These are phyloP conservation scores for Pseudocheirus occidentalis DNA, from an alignment of 2,797 vertebrate genomes.

Conservation along the genomic window DNA sequence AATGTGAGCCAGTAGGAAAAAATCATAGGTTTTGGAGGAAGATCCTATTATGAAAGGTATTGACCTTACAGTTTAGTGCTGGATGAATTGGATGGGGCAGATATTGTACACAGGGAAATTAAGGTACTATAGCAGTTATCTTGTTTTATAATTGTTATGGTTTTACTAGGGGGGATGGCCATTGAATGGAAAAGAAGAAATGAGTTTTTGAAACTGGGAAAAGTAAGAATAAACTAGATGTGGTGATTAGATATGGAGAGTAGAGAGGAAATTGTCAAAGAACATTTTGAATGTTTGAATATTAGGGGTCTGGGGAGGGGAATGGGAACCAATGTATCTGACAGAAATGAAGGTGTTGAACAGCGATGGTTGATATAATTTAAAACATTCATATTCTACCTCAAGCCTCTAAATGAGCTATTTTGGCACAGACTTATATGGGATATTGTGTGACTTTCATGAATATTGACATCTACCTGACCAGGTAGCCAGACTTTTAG, in stretches of 20 bases:
- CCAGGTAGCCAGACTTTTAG: not conserved
- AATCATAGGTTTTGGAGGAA: no score
- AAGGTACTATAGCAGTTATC: not conserved
- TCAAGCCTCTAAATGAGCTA: not conserved
- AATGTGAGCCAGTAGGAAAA: no score
- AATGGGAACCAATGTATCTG: not conserved
- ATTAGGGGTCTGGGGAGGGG: not conserved
- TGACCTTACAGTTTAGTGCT: no score
- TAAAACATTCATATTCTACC: not conserved
- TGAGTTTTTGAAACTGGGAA: not conserved
- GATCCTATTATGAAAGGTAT: no score
- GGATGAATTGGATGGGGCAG: no score
- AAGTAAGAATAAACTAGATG: not conserved
- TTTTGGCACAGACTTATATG: not conserved
- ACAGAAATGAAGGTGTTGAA: not conserved
- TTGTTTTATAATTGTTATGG: not conserved
- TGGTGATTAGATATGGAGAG: not conserved
- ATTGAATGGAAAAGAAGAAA: not conserved
- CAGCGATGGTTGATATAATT: not conserved
- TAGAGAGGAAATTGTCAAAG: not conserved
- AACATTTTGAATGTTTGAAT: not conserved
- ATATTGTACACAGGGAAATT: not conserved
- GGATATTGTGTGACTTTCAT: not conserved
- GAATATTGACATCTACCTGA: not conserved
- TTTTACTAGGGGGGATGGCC: not conserved